Percentiles rank a stretch among this genome's conserved stretches.
Conservation (phyloP, 1,140 invertebrate genomes). For the Trinorchestia longiramus region DNA sequence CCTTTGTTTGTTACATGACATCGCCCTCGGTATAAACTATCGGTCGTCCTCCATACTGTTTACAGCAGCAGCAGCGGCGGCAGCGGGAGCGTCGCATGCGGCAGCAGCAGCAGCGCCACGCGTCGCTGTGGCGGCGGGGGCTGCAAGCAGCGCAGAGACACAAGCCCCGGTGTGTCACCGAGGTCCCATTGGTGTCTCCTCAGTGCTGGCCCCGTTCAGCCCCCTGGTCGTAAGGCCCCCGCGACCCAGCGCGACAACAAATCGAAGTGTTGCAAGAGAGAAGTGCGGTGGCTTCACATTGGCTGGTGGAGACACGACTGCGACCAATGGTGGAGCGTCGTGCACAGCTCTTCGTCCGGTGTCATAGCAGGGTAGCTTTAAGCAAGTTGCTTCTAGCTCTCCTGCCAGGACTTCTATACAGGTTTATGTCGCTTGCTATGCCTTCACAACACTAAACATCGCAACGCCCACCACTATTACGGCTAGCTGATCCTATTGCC, state of each 20-base stretch:
- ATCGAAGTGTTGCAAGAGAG: constrained; percentile 53
- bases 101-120: background rate
- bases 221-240: constrained; percentile 48
- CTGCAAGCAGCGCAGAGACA: constrained; percentile 36
- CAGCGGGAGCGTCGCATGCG: background rate
- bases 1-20: background rate
- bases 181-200: constrained; percentile 53
- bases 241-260: constrained; percentile 50
- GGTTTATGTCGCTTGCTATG: constrained; percentile 54
- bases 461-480: constrained; percentile 52
- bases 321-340: constrained; percentile 52
- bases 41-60: background rate
- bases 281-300: constrained; percentile 53
- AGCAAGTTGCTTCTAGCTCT: constrained; percentile 53
- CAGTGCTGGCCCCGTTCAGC: background rate
- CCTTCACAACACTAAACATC: constrained; percentile 53
- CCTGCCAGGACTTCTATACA: constrained; percentile 51
- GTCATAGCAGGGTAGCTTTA: constrained; percentile 55
- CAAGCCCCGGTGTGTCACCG: constrained; percentile 26
- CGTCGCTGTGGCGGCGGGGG: background rate
- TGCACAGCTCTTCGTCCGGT: constrained; percentile 36
- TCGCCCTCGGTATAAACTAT: background rate
- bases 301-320: constrained; percentile 53
- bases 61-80: background rate
- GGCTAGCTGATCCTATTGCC: constrained; percentile 31